Percentiles rank a stretch among this genome's conserved stretches.
Conservation (phyloP, 2,888 invertebrate genomes). For the Hemithea aestivaria region DNA sequence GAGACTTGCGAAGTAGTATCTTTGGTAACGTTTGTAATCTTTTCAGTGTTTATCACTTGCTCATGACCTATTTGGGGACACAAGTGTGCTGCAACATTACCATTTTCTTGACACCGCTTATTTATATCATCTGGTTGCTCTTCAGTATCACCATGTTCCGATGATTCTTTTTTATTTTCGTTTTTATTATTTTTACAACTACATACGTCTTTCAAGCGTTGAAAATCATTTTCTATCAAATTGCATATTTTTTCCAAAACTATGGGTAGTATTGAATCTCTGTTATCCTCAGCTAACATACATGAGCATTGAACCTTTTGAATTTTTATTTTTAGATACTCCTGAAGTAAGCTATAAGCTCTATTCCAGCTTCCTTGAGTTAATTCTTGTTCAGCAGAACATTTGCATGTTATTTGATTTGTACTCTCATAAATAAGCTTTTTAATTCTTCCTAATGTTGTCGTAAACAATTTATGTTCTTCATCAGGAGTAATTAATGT, state of each 20-base stretch:
- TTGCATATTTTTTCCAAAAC: conserved; percentile 53
- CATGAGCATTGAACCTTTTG: conserved; percentile 56
- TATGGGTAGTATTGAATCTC: conserved; percentile 40
- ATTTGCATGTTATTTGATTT: conserved; percentile 45
- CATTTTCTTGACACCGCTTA: too few relatives aligned
- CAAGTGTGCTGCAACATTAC: too few relatives aligned
- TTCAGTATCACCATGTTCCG: conserved; percentile 12
- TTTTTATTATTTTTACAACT: conserved; percentile 31
- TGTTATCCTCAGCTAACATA: conserved; percentile 32
- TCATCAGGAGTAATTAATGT: conserved; percentile 44
- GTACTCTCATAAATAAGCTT: conserved; percentile 53
- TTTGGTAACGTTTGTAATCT: not conserved
- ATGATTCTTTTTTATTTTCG: conserved; percentile 1
- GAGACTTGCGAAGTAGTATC: conserved; percentile 41
- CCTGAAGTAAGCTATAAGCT: conserved; percentile 61
- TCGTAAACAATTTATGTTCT: conserved; percentile 48
- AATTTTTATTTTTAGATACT: conserved; percentile 67
- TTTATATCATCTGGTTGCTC: too few relatives aligned
- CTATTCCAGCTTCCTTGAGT: conserved; percentile 58
- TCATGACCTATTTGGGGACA: too few relatives aligned
- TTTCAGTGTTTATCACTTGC: too few relatives aligned
- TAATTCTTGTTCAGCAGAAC: conserved; percentile 28
- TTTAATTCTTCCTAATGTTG: conserved; percentile 53
- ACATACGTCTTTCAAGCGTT: conserved; percentile 52
- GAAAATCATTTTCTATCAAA: conserved; percentile 64